A percentile compares a stretch with the other conserved stretches of the same genome.
phyloP scores from a whole-genome alignment of 2,113 vertebrate genomes.

The Eclectus roratus region DNA sequence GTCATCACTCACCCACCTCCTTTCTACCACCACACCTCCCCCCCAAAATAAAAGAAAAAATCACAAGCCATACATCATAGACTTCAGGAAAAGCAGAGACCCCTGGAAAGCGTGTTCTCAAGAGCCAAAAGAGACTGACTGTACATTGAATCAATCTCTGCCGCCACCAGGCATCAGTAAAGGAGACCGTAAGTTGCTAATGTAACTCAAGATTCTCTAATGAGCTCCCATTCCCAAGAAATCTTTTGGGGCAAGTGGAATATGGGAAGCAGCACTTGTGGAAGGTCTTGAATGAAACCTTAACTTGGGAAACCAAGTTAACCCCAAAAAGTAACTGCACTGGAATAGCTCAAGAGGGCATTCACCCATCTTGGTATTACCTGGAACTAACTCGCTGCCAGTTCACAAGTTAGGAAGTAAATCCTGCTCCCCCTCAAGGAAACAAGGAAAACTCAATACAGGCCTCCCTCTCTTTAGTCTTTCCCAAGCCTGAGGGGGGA shows the following conservation, averaged over 20 bases:
- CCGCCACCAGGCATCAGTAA: slow-evolving; percentile 7
- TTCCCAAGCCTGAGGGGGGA: neutral
- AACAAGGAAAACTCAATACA: neutral
- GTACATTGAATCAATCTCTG: slow-evolving; percentile 24
- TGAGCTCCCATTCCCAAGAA: slow-evolving; percentile 21
- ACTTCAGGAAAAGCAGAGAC: neutral
- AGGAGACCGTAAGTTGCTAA: slow-evolving; percentile 20
- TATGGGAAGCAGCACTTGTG: neutral
- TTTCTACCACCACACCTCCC: neutral
- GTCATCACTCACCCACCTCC: neutral
- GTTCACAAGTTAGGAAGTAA: neutral
- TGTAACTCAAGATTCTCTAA: slow-evolving; percentile 10
- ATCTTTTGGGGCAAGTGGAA: neutral
- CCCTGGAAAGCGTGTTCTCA: neutral
- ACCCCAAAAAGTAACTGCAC: neutral
- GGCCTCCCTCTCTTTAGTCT: neutral
- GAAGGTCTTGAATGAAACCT: neutral
- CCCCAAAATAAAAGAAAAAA: neutral
- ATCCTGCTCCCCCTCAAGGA: neutral
- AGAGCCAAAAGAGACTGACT: neutral
- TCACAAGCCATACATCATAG: neutral
- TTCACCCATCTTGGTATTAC: neutral
- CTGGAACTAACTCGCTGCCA: neutral
- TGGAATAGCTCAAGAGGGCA: neutral
- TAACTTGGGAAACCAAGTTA: neutral